phyloP scores from a whole-genome alignment of 2,113 vertebrate genomes.

The Poicephalus gulielmi region DNA sequence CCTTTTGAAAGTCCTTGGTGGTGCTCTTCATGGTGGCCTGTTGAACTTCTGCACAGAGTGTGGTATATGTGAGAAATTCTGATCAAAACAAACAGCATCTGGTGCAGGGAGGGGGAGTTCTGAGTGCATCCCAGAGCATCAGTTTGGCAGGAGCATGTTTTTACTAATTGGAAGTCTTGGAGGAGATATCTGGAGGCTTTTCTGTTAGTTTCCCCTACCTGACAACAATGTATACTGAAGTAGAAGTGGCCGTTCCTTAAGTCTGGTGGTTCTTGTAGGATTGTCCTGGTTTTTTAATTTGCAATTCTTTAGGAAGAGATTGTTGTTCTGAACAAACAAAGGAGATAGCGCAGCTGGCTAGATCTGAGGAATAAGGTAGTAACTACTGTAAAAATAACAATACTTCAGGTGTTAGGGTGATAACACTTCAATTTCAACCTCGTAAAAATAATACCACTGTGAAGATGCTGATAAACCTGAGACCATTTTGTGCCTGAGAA shows the following conservation, averaged over 20 bases:
- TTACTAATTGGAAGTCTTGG: background rate
- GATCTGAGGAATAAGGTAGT: background rate
- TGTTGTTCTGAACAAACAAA: background rate
- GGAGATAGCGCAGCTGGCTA: background rate
- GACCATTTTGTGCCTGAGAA: background rate
- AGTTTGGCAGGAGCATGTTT: background rate
- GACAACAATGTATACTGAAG: background rate
- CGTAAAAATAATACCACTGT: background rate
- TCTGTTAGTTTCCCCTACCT: background rate
- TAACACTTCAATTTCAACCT: background rate
- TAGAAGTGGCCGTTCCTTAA: background rate
- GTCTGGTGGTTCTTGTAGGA: background rate
- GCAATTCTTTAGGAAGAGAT: background rate
- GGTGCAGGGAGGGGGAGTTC: background rate
- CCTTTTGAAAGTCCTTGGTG: constrained; percentile 11
- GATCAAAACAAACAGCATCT: background rate
- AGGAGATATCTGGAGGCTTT: background rate
- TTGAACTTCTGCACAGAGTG: background rate
- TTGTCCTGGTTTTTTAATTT: background rate
- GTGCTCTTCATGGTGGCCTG: background rate
- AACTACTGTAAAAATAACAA: background rate
- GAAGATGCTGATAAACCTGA: background rate
- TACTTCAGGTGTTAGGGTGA: background rate
- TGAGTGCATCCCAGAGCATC: background rate
- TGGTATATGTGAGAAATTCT: background rate